Base-by-base conservation (phyloP, 2,797 vertebrate genomes). In the Antrozous pallidus region DNA sequence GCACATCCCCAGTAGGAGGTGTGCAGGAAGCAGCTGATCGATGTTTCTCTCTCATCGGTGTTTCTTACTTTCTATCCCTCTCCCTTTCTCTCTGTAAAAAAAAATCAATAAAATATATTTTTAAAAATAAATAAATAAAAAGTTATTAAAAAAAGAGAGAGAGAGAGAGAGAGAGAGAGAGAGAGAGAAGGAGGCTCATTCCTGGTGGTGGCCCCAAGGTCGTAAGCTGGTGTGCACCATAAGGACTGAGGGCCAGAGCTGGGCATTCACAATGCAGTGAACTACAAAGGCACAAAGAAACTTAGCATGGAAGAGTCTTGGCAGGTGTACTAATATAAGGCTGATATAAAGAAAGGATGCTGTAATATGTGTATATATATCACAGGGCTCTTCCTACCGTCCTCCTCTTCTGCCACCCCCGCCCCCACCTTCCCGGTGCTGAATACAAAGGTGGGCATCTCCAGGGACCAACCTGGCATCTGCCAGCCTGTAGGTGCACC, bases 351-450 rank as follows among this genome's bases (percentile, higher is more conserved):
- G 33, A 71, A 75, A 70, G 49, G 3, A 38, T 2, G 13, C 54
- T 40, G 16, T 26, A 24, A 11, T 9, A 42, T 73, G 18, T 22
- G 12, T 12, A 2, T 8, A 6, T n/a, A 38, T 63, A 13, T 26
- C 31, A 10, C 18, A 42, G 49, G 1, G 18, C 24, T 24, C 14
- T 20, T 1, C 0, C 1, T 3, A 5, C 11, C n/a, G 3, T 38
- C 11, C 8, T 69, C 33, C 18, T 54, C 12, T 6, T 9, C 12
- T 40, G 3, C 3, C 18, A 6, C 13, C 36, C 58, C 1, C 12
- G 10, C 74, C n/a, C 38, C 22, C 56, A 5, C 7, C 12, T 8
- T 40, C 24, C 22, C 8, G 36, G 42, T 0, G 8, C 63, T 38
- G 2, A 36, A 90, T 67, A 49, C 58, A 91, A 49, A 36, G 8